Evolutionary conservation across 30 jellyfish, hydroid and myxozoan genomes (phyloP).

Genomic region (Nemopilema nomurai): DNA sequence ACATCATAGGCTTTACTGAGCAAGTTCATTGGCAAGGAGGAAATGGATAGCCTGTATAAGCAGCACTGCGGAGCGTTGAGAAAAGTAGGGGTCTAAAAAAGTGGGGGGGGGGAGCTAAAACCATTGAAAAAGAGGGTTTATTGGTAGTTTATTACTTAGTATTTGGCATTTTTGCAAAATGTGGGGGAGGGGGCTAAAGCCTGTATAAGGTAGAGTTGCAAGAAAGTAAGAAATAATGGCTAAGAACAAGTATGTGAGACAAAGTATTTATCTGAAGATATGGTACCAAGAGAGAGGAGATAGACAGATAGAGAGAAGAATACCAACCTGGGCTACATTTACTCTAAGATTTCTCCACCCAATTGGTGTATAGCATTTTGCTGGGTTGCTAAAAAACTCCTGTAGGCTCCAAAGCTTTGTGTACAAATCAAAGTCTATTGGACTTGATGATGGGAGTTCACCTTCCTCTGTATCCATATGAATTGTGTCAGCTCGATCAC

Average conservation of each 20-base stretch:
- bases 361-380: conserved; percentile 68
- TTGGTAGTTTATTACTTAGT: too few species aligned
- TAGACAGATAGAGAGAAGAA: too few species aligned
- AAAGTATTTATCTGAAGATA: too few species aligned
- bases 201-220: too few species aligned
- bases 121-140: too few species aligned
- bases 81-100: neutral
- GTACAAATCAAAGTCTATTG: conserved; percentile 84
- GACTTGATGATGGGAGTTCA: conserved; percentile 74
- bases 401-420: conserved; percentile 84
- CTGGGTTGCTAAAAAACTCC: conserved; percentile 85
- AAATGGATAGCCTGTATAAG: neutral
- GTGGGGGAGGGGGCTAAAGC: too few species aligned
- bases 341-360: conserved; percentile 84
- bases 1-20: too few species aligned
- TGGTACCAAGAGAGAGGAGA: too few species aligned
- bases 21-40: too few species aligned
- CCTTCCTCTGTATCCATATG: conserved; percentile 81
- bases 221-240: too few species aligned
- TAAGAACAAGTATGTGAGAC: too few species aligned
- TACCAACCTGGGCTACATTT: conserved; percentile 73
- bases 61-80: neutral
- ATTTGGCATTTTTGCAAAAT: too few species aligned
- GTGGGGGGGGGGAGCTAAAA: neutral
- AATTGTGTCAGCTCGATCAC: conserved; percentile 36